Evolutionary conservation across 2,888 invertebrate species (phyloP), one percentile per base, ranked within the genome.

Genomic region (Caradrina clavipalpis): DNA sequence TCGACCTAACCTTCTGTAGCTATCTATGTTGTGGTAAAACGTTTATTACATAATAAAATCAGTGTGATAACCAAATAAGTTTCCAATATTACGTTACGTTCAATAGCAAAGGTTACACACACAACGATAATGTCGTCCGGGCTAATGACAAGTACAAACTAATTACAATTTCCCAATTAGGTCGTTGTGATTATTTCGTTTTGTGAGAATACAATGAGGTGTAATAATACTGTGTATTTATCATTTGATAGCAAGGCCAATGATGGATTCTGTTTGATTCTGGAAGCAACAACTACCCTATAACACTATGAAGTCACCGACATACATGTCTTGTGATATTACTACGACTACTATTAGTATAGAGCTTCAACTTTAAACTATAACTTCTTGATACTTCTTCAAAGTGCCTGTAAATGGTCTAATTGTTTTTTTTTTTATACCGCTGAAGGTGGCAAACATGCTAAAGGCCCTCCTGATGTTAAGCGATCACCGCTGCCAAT

Each of bases 121-220:
- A 31, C 54, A 45, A 15, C 42, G 49, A 73, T 64, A 45, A 56
- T 50, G 55, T 56, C 6, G 19, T 31, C 6, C 22, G 35, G 6
- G 11, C 11, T 19, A 61, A 60, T 76, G 47, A 76, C 51, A 76
- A 51, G 42, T 15, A 17, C 51, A 49, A 51, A 57, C 76, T 60
- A 76, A 60, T 75, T 68, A 67, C 42, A 39, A 60, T 67, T 67
- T 22, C n/a, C 22, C n/a, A 59, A 55, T 74, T n/a, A 73, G n/a
- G 45, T 6, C 8, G 21, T 8, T 6, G 26, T 21, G 19, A 69
- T 67, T 53, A 49, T 72, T 22, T 73, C 54, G 19, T 22, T 63
- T 42, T 54, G 19, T 53, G 0, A 19, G 47, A 47, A 54, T 45
- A 45, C 8, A 22, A 17, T 35, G 10, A 6, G 26, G 10, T 45